Evolutionary conservation across 2,797 vertebrate species (phyloP), one percentile per base, ranked within the genome.

Genomic region (Pseudochirops cupreus): DNA sequence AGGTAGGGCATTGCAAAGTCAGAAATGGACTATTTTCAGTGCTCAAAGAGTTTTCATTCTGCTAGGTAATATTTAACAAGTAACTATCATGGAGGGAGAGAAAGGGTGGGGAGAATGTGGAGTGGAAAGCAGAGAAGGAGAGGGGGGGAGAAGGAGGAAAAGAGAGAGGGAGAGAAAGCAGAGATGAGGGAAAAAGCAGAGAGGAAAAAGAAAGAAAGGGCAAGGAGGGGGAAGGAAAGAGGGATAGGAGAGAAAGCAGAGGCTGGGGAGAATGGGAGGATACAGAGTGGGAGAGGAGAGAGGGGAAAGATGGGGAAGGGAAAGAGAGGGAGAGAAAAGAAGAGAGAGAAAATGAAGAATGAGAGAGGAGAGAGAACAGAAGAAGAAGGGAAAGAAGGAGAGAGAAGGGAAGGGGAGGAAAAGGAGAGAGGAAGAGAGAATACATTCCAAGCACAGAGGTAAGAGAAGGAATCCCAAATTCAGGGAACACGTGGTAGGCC

Each of bases 41-140:
- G 92, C 94, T 56, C n/a, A 91, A 94, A 82, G 93, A 39, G 18
- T 90, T 93, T 54, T 94, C 53, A 56, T n/a, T 91, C 59, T 87
- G 56, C n/a, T 91, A 0, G 90, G 21, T 21, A 82, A 46, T 82
- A 82, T 82, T 82, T 82, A 24, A 46, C 74, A 82, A 46, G n/a
- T 74, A 74, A 39, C n/a, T 82, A 46, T 46, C 1, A 10, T 82
- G 74, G 39, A 18, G 39, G 21, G 9, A 46, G 21, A 26, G 0
- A 46, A 46, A 46, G 67, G 12, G 16, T 10, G 14, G n/a, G 31
- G 4, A 74, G 33, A 39, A 39, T 74, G 62, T n/a, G 62, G 67
- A 82, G 18, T 39, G 10, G n/a, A 18, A 74, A n/a, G 62, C 33
- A 74, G 62, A 18, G 33, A 33, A n/a, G 6, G n/a, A 62, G 58